These are phyloP conservation scores for Diabrotica balteata DNA, from an alignment of 2,888 invertebrate genomes.

Conservation along the genomic window DNA sequence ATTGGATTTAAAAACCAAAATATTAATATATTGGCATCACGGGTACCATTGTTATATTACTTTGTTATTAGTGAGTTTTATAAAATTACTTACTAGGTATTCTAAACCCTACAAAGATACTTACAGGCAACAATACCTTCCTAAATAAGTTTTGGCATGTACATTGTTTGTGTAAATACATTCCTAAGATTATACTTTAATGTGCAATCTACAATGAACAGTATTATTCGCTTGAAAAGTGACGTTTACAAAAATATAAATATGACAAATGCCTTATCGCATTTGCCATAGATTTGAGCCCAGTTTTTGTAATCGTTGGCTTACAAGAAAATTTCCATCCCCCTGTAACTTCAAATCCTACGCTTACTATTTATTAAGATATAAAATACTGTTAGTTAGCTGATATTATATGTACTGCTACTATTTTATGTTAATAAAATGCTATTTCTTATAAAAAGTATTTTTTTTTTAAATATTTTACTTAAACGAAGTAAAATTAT, in stretches of 20 bases:
- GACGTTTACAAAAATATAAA: slow-evolving; percentile 40
- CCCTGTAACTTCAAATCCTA: slow-evolving; percentile 51
- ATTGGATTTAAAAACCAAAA: too few relatives aligned
- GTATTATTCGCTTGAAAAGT: slow-evolving; percentile 38
- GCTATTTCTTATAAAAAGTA: slow-evolving; percentile 54
- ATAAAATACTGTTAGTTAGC: slow-evolving; percentile 24
- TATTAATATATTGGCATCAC: too few relatives aligned
- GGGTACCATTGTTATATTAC: too few relatives aligned
- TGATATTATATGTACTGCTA: slow-evolving; percentile 32
- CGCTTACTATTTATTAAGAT: slow-evolving; percentile 54
- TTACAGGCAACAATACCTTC: too few relatives aligned
- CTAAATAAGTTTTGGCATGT: too few relatives aligned
- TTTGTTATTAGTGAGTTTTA: too few relatives aligned
- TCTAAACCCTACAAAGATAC: too few relatives aligned
- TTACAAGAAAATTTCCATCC: slow-evolving; percentile 36
- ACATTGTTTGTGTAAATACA: slow-evolving; percentile 27
- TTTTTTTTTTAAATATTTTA: slow-evolving; percentile 23
- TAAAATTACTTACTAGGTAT: too few relatives aligned
- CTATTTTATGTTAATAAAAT: slow-evolving; percentile 42
- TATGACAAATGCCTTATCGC: slow-evolving; percentile 38
- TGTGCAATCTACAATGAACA: slow-evolving; percentile 24
- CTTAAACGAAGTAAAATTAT: too few relatives aligned
- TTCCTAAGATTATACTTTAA: slow-evolving; percentile 18
- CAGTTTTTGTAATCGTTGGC: slow-evolving; percentile 43
- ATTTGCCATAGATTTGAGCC: slow-evolving; percentile 43